Percentiles rank a stretch among this genome's conserved stretches.
phyloP scores from a whole-genome alignment of 2,113 vertebrate species.

The Oxyruncus cristatus region DNA sequence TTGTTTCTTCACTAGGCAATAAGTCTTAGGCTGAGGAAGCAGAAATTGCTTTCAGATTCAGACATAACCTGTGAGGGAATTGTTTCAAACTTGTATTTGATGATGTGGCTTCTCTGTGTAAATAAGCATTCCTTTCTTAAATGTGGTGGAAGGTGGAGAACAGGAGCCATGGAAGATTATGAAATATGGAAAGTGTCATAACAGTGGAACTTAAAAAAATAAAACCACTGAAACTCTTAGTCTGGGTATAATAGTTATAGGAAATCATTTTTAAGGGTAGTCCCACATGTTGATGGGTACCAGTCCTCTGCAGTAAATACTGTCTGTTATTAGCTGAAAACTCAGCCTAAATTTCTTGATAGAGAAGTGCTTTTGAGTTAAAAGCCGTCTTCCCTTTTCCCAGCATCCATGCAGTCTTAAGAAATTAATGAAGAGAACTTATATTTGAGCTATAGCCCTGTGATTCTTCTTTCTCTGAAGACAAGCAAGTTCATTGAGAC shows the following conservation, averaged over 20 bases:
- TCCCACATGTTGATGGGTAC: not conserved
- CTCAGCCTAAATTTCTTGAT: not conserved
- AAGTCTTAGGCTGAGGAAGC: not conserved
- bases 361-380: not conserved
- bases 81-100: not conserved
- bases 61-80: not conserved
- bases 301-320: not conserved
- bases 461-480: not conserved
- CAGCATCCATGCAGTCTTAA: not conserved
- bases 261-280: not conserved
- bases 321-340: not conserved
- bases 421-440: not conserved
- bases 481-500: not conserved
- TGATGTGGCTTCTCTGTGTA: not conserved
- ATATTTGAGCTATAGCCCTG: not conserved
- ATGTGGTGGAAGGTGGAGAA: accelerated
- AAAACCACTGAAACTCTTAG: not conserved
- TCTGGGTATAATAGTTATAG: not conserved
- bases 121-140: not conserved
- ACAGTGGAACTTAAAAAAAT: not conserved
- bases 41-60: not conserved
- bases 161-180: not conserved
- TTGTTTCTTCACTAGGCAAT: not conserved
- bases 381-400: not conserved
- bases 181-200: accelerated